Conservation (phyloP, 2,113 vertebrate species). For the Edolisoma coerulescens region DNA sequence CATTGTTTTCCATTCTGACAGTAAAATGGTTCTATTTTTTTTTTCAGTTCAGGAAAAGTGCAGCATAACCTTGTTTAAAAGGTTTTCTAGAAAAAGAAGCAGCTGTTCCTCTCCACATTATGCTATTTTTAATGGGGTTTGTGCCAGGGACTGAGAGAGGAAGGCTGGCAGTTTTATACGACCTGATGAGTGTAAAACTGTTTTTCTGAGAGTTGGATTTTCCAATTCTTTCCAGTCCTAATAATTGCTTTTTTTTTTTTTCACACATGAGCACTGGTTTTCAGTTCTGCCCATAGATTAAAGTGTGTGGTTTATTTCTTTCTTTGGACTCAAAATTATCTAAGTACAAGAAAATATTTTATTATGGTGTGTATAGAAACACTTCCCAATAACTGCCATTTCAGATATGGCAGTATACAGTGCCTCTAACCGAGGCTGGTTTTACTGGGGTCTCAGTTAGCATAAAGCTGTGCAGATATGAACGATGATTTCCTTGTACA, state of each 20-base stretch:
- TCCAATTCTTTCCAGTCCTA: not conserved
- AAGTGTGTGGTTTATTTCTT: not conserved
- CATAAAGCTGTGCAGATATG: not conserved
- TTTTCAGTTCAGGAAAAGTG: not conserved
- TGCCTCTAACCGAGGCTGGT: not conserved
- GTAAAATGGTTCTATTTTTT: not conserved
- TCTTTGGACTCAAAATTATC: not conserved
- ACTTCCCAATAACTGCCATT: not conserved
- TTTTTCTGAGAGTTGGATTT: not conserved
- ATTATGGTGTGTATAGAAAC: not conserved
- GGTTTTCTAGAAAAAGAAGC: not conserved
- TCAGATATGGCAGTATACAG: not conserved
- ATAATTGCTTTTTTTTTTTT: not conserved
- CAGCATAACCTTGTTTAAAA: not conserved
- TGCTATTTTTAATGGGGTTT: not conserved
- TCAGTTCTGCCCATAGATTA: not conserved
- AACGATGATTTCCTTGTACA: not conserved
- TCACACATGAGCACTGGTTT: not conserved
- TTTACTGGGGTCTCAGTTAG: not conserved
- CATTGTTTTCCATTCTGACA: not conserved
- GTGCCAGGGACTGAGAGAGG: not conserved
- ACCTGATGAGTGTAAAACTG: not conserved
- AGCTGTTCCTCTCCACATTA: not conserved
- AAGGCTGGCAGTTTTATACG: not conserved
- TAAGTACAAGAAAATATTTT: not conserved